Percentiles rank a stretch among this genome's conserved stretches.
Evolutionary conservation across 2,888 invertebrate species (phyloP).

Genomic region (Meliscaeva auricollis): DNA sequence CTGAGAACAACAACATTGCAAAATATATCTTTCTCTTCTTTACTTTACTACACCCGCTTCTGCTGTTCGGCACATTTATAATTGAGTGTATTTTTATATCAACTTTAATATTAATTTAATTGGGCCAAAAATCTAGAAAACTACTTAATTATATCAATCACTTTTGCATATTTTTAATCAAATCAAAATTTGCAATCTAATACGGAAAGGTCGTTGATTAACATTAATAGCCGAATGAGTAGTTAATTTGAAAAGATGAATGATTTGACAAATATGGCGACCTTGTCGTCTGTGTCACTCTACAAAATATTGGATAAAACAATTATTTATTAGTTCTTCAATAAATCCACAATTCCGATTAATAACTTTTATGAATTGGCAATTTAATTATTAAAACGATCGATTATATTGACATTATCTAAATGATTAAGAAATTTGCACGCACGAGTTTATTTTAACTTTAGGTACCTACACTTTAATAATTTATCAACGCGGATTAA

Average conservation of each 20-base stretch:
- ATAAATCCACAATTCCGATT: neutral
- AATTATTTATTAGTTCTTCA: neutral
- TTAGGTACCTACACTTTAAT: neutral
- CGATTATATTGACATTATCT: neutral
- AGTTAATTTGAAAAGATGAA: neutral
- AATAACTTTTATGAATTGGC: neutral
- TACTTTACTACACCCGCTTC: neutral
- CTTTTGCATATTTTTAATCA: neutral
- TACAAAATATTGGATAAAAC: neutral
- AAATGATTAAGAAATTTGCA: neutral
- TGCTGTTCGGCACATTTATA: neutral
- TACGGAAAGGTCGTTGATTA: too few relatives aligned
- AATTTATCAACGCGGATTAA: neutral
- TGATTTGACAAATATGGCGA: slow-evolving; percentile 35
- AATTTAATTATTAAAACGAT: neutral
- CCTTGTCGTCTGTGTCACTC: slow-evolving; percentile 1
- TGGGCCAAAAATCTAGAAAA: neutral
- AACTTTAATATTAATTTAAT: neutral
- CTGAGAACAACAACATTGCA: neutral
- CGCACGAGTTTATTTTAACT: slow-evolving; percentile 13
- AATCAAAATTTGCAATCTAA: neutral
- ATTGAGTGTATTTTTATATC: neutral
- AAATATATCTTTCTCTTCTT: slow-evolving; percentile 5
- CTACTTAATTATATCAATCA: neutral
- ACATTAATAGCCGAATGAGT: too few relatives aligned